Evolutionary conservation across 2,113 vertebrate genomes (phyloP).

Genomic region (Nettapus auritus): DNA sequence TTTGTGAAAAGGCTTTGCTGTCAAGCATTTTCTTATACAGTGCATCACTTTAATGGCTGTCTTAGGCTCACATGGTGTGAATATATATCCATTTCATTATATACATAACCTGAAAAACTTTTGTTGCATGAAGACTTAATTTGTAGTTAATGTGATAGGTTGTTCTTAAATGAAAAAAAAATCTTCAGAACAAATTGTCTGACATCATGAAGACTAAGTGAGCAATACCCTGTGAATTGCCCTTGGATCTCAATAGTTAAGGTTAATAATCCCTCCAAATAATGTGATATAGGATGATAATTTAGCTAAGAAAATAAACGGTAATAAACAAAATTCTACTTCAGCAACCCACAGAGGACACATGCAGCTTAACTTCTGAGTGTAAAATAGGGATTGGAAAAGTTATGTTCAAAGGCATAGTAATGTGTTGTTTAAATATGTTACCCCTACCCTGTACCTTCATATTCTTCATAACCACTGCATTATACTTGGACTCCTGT

Average conservation of each 20-base stretch:
- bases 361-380: conserved; percentile 66
- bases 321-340: conserved; percentile 52
- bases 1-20: background rate
- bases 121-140: conserved; percentile 1
- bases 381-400: conserved; percentile 39
- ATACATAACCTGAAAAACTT: background rate
- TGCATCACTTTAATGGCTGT: background rate
- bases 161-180: background rate
- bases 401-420: conserved; percentile 24
- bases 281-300: conserved; percentile 58
- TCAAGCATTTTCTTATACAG: background rate
- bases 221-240: conserved; percentile 17
- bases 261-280: conserved; percentile 63
- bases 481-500: conserved; percentile 65
- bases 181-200: background rate
- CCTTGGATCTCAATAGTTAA: conserved; percentile 51
- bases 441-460: conserved; percentile 42
- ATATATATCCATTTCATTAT: background rate
- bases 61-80: conserved; percentile 1
- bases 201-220: background rate
- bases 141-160: background rate
- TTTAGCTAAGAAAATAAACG: conserved; percentile 69
- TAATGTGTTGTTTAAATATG: conserved; percentile 72
- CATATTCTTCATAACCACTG: conserved; percentile 54
- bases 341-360: conserved; percentile 56